These are phyloP conservation scores for Belgica antarctica DNA, from an alignment of 2,888 invertebrate genomes.

Conservation along the genomic window DNA sequence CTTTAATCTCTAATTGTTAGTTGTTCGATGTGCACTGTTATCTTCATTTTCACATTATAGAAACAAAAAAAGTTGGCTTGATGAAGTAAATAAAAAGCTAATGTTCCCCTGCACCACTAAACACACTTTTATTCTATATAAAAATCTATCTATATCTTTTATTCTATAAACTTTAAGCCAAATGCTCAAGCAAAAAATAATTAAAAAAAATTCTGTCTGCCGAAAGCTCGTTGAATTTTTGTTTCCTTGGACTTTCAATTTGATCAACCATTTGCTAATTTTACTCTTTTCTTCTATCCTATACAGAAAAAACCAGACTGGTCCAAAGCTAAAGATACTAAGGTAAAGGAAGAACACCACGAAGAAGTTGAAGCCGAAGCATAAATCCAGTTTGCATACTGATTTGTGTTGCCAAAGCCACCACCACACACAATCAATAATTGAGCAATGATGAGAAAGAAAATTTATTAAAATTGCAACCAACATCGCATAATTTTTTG, in stretches of 20 bases:
- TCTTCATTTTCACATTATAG: no score
- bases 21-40: no score
- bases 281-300: constrained; percentile 49
- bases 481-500: no score
- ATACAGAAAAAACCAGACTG: constrained; percentile 92
- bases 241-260: no score
- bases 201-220: not conserved
- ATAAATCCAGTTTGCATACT: constrained; percentile 57
- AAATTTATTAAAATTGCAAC: constrained; percentile 18
- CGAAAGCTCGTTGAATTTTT: not conserved
- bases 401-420: constrained; percentile 12
- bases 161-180: not conserved
- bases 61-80: no score
- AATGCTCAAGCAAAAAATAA: not conserved
- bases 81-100: no score
- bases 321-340: constrained; percentile 87
- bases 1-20: no score
- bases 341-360: constrained; percentile 74
- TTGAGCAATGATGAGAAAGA: constrained; percentile 30
- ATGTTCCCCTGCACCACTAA: no score
- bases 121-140: no score
- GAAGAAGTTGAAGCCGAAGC: constrained; percentile 72
- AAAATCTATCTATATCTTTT: no score
- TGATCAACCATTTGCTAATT: not conserved
- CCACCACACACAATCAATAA: not conserved